Evolutionary conservation across 2,888 invertebrate species (phyloP), one percentile per base, ranked within the genome.

Genomic region (Ditylenchus weischeri): DNA sequence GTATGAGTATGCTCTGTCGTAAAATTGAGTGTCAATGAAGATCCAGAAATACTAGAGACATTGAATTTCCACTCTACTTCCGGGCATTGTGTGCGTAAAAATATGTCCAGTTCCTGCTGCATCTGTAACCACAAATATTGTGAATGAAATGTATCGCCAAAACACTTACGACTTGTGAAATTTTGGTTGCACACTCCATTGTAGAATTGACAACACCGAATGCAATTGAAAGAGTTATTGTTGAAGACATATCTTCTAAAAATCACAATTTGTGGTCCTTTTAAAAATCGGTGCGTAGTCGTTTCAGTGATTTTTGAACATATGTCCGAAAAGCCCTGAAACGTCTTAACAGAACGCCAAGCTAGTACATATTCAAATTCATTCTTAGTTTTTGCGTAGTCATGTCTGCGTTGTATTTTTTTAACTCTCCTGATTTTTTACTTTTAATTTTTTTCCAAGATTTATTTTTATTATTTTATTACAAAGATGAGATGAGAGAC

Each of bases 231-330:
- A 62, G 48, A 19, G 62, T 62, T 10, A 62, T 29, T 8, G 43
- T 38, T 10, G 62, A 36, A 21, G 48, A 62, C 43, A 62, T 62
- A 47, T 62, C n/a, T 47, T 62, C 62, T 62, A 62, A 48, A 62
- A 10, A 21, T 11, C 23, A n/a, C 19, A 48, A 47, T 6, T 19
- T 43, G 7, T n/a, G 8, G n/a, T n/a, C n/a, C n/a, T n/a, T n/a
- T n/a, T n/a, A n/a, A n/a, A n/a, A n/a, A n/a, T n/a, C n/a, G n/a
- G 15, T 43, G 15, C 5, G 43, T 43, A 2, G 8, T 6, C 43
- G 43, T 15, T 43, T 43, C 29, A 29, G 29, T 5, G 2, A 29
- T 29, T 29, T 29, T 29, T n/a, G n/a, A n/a, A n/a, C n/a, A n/a
- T n/a, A n/a, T n/a, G n/a, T n/a, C n/a, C n/a, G n/a, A n/a, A n/a